Percentiles rank a stretch among this genome's conserved stretches.
Evolutionary conservation across 2,888 invertebrate genomes (phyloP).

Genomic region (Phyto melanocephala): DNA sequence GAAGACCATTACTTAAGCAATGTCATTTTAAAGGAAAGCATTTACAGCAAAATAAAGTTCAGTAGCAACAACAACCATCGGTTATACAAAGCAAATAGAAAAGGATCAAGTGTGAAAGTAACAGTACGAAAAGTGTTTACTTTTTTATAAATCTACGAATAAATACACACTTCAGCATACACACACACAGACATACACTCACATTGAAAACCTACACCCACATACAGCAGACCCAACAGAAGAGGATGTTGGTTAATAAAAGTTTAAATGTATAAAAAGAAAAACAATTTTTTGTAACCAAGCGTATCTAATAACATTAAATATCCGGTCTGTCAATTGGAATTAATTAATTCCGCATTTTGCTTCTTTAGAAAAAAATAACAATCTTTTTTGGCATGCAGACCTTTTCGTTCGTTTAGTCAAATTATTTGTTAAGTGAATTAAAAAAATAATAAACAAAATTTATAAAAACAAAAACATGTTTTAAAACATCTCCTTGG

Average conservation of each 20-base stretch:
- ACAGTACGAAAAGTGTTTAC: conserved; percentile 26
- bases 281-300: background rate
- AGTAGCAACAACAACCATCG: background rate
- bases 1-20: background rate
- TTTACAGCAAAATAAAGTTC: background rate
- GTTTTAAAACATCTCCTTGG: no score
- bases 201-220: background rate
- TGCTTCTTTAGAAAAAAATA: no score
- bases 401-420: no score
- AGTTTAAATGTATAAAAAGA: background rate
- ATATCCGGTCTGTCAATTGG: no score
- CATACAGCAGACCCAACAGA: background rate
- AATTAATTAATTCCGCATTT: no score
- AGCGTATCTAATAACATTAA: no score
- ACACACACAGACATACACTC: background rate
- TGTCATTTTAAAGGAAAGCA: background rate
- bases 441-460: no score
- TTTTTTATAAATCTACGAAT: conserved; percentile 8
- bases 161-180: background rate
- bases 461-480: no score
- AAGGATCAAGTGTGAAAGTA: conserved; percentile 4
- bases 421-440: no score
- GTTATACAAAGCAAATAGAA: background rate
- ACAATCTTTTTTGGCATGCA: no score
- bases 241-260: background rate